Base-by-base conservation (phyloP, 2,113 vertebrate genomes). In the Sprattus sprattus region DNA sequence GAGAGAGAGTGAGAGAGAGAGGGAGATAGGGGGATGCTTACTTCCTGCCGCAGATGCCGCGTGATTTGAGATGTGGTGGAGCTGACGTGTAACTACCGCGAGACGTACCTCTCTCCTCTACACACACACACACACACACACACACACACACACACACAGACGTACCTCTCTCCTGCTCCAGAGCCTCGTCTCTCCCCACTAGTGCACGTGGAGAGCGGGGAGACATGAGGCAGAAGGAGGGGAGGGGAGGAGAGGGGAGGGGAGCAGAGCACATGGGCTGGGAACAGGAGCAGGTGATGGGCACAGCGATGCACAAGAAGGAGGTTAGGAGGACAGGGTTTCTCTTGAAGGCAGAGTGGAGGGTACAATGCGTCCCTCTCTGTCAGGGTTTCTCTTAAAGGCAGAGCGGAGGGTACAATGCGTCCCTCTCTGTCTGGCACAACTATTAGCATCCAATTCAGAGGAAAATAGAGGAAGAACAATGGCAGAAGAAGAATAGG, bases 11-110 rank as follows among this genome's bases (percentile, higher is more conserved):
- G 81, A 18, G n/a, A 71, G 54, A 71, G 85, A 22, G 4, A 32
- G n/a, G 28, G 83, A 84, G 83, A 13, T 49, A 67, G 22, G 18
- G 25, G 25, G 0, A 4, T 32, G 71, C 67, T 78, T 78, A 32
- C 32, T 78, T 28, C 71, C 85, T 78, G 84, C 85, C 82, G 89
- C 64, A 83, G 84, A 67, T 64, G 84, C 85, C 81, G 86, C 67
- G 47, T 54, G 47, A 64, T 75, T 85, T 60, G 50, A 85, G 75
- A 89, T 86, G 78, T 84, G 88, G 82, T 82, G 83, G 57, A 82
- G 50, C 86, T 87, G 87, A 89, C 84, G 22, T 87, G 49, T 81
- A 90, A 87, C 85, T 85, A 86, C 85, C 81, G 81, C 81, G 84
- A 89, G 89, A 88, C 39, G 75, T 84, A 83, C 45, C 9, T 82